Evolutionary conservation across 1,140 invertebrate genomes (phyloP), one percentile per base, ranked within the genome.

Genomic region (Procambarus virginalis): DNA sequence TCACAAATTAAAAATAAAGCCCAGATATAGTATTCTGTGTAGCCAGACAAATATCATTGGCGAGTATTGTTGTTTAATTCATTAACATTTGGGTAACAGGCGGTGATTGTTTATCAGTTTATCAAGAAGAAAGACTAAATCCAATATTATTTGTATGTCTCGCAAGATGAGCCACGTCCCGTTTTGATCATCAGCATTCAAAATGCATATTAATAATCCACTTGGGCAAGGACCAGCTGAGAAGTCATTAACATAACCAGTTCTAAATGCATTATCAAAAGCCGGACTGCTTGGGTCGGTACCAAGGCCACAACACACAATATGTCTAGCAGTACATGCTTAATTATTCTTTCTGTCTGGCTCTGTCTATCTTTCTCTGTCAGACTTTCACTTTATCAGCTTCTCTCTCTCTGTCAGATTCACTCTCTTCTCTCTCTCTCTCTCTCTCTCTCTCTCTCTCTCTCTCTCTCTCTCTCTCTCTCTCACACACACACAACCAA

Each of bases 171-270:
- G 51, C 2, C 51, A 55, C 8, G 51, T 55, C 51, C 51, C 4
- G 51, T 1, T 55, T 55, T 8, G 51, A 55, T 9, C 51, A 55
- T 12, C 12, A 55, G 51, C 51, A 9, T 55, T 12, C 51, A 55
- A 55, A 55, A 55, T 55, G 2, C 51, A 55, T 12, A 55, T 55
- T 55, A 55, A 55, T 55, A n/a, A 58, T 64, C 14, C 10, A 34
- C 20, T n/a, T 34, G 68, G 68, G 20, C 58, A 48, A 34, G n/a
- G 45, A 68, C 80, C 46, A 82, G 80, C 48, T 82, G 10, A 55
- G 12, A 64, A 58, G 14, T 49, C 34, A 82, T 82, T 68, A 82
- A 20, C 80, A 82, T 82, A 82, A 82, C 80, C 80, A 6, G 80
- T 82, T 64, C 6, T 17, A 68, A 64, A 46, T 82, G 80, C 80